A percentile compares a stretch with the other conserved stretches of the same genome.
Conservation (phyloP, 2,888 invertebrate species). For the Alloplasta piceator region DNA sequence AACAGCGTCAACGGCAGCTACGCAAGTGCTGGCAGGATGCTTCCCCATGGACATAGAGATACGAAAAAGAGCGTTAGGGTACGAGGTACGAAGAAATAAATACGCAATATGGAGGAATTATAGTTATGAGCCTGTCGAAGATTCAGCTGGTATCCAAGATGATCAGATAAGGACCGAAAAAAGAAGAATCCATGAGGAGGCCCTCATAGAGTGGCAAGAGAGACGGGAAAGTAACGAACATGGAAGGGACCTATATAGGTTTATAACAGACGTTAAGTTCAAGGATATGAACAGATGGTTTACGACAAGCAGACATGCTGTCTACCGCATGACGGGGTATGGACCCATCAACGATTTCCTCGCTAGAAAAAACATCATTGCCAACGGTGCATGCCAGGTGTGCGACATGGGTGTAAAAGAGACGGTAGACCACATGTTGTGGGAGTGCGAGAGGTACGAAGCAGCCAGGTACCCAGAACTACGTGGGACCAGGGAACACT, state of each 20-base stretch:
- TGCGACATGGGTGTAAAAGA: neutral
- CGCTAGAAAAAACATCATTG: too few species aligned
- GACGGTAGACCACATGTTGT: too few species aligned
- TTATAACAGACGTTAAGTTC: neutral
- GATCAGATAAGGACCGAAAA: neutral
- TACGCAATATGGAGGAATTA: slow-evolving; percentile 2
- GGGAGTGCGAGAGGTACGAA: too few species aligned
- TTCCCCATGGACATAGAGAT: slow-evolving; percentile 33
- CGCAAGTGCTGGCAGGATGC: slow-evolving; percentile 16
- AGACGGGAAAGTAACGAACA: too few species aligned
- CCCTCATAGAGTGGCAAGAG: too few species aligned
- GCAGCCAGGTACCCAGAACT: too few species aligned
- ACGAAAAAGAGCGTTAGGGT: neutral
- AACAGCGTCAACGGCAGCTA: neutral
- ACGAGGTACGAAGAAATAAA: neutral
- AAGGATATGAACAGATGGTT: neutral
- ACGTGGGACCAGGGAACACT: too few species aligned
- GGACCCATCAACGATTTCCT: neutral
- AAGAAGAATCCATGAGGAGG: neutral
- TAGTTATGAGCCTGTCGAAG: neutral
- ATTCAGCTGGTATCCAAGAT: neutral
- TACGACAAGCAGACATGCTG: too few species aligned
- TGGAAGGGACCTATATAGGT: too few species aligned
- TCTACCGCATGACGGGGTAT: neutral
- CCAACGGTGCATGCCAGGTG: neutral